These are phyloP conservation scores for Proisotoma minuta DNA, from an alignment of 2,888 invertebrate genomes.

Conservation along the genomic window DNA sequence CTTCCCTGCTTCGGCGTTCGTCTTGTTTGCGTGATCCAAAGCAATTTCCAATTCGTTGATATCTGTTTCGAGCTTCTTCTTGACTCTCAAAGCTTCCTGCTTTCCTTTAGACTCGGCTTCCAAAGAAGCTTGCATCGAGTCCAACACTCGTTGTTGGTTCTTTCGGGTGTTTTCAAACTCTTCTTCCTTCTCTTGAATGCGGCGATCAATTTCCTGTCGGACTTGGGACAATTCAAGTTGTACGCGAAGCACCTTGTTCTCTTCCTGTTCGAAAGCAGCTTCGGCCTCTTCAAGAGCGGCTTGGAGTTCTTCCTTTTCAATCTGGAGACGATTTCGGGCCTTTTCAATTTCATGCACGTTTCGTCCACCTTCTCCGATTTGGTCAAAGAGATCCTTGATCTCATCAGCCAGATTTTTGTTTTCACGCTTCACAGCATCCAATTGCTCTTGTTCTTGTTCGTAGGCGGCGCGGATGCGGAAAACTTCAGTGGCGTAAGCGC, in stretches of 20 bases:
- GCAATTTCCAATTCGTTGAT: constrained; percentile 99
- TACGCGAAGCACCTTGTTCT: constrained; percentile 95
- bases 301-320: constrained; percentile 99
- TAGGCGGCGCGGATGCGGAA: constrained; percentile 96
- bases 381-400: constrained; percentile 98
- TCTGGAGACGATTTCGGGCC: constrained; percentile 94
- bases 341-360: constrained; percentile 95
- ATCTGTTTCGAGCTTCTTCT: constrained; percentile 99
- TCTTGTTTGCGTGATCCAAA: constrained; percentile 95
- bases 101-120: constrained; percentile 99
- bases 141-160: constrained; percentile 99
- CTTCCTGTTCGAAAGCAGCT: constrained; percentile 95
- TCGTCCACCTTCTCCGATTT: constrained; percentile 99
- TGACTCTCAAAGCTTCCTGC: constrained; percentile 99
- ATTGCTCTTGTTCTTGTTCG: constrained; percentile 94
- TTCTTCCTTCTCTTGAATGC: constrained; percentile 99
- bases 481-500: constrained; percentile 97
- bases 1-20: constrained; percentile 97
- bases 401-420: constrained; percentile 99
- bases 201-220: constrained; percentile 97
- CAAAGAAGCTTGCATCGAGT: constrained; percentile 99
- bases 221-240: constrained; percentile 98
- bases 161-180: constrained; percentile 99
- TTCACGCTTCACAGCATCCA: constrained; percentile 96
- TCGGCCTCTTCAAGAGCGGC: constrained; percentile 99